phyloP scores from a whole-genome alignment of 2,113 vertebrate species.

The Phasianus colchicus region DNA sequence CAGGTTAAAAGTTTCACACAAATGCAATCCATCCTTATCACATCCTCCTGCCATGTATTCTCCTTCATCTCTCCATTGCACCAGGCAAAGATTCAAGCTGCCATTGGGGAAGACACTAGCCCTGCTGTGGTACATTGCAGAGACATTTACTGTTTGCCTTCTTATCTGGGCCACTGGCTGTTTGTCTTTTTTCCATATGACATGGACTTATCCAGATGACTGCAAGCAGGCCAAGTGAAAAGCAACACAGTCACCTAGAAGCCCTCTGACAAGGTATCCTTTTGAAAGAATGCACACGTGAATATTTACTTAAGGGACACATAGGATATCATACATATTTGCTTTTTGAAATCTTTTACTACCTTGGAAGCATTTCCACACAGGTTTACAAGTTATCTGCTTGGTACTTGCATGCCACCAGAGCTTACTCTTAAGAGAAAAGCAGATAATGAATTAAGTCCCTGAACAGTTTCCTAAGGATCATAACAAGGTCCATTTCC shows the following conservation, averaged over 20 bases:
- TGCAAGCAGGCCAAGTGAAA: not conserved
- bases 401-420: not conserved
- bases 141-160: not conserved
- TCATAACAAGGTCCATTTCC: not conserved
- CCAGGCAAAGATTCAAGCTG: not conserved
- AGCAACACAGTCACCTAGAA: not conserved
- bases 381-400: not conserved
- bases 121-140: not conserved
- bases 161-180: not conserved
- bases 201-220: not conserved
- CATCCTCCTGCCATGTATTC: not conserved
- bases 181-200: not conserved
- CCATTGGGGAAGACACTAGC: not conserved
- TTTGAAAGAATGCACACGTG: not conserved
- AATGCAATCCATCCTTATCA: not conserved
- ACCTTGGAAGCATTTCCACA: not conserved
- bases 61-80: not conserved
- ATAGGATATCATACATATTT: not conserved
- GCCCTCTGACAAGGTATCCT: not conserved
- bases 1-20: not conserved
- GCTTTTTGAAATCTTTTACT: not conserved
- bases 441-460: not conserved
- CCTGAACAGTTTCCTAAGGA: not conserved
- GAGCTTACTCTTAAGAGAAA: not conserved
- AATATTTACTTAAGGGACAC: not conserved